A percentile compares a stretch with the other conserved stretches of the same genome.
Conservation (phyloP, 1,140 invertebrate species). For the Mya arenaria region DNA sequence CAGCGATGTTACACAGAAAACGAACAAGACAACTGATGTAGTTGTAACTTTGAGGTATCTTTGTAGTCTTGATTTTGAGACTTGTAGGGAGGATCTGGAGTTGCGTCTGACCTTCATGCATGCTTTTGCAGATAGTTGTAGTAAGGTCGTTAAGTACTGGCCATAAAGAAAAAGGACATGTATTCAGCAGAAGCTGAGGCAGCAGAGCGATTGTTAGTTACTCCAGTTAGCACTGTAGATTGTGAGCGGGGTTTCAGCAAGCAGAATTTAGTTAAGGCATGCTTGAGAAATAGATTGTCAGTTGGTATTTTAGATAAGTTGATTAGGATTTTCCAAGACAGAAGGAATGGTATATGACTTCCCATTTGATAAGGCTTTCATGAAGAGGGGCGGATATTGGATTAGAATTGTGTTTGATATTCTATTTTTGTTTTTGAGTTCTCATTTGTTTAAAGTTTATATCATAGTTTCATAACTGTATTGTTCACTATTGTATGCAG, state of each 20-base stretch:
- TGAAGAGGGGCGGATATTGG: too few species aligned
- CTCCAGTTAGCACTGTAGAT: not conserved
- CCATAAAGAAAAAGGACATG: not conserved
- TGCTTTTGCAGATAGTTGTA: not conserved
- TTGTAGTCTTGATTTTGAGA: not conserved
- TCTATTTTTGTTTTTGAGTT: too few species aligned
- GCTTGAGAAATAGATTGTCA: too few species aligned
- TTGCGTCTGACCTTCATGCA: not conserved
- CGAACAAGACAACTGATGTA: not conserved
- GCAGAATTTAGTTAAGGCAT: not conserved
- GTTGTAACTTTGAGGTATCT: not conserved
- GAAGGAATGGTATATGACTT: too few species aligned
- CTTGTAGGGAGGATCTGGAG: not conserved
- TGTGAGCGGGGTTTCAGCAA: conserved; percentile 11
- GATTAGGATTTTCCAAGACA: too few species aligned
- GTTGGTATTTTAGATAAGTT: too few species aligned
- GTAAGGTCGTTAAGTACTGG: too few species aligned
- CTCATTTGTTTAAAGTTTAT: too few species aligned
- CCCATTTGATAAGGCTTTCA: too few species aligned
- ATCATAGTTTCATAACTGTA: too few species aligned
- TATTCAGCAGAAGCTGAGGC: not conserved
- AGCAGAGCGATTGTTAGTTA: conserved; percentile 1
- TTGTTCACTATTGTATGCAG: too few species aligned
- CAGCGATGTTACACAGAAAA: not conserved
- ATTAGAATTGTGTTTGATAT: too few species aligned